phyloP scores from a whole-genome alignment of 64 coral and sea anemone species.

The Pocillopora verrucosa region DNA sequence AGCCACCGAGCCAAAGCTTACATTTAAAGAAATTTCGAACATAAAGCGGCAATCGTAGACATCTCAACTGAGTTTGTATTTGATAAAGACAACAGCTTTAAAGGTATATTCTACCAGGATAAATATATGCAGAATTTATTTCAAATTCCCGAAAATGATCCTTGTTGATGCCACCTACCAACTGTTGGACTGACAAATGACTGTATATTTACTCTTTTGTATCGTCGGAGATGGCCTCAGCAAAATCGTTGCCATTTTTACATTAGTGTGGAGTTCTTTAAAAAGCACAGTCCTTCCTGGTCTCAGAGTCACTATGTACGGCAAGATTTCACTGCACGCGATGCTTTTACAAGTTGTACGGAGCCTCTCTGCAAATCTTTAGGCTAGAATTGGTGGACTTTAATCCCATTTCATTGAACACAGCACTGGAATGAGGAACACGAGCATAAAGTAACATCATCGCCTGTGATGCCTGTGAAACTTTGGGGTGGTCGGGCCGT shows the following conservation, averaged over 20 bases:
- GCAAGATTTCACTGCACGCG: no score
- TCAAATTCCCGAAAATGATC: constrained; percentile 21
- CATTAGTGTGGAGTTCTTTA: background rate
- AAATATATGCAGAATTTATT: background rate
- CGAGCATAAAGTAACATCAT: no score
- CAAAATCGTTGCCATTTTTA: constrained; percentile 31
- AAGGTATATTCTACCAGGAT: constrained; percentile 21
- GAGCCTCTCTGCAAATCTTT: no score
- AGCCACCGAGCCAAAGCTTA: background rate
- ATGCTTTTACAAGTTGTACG: no score
- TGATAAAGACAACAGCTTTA: constrained; percentile 44
- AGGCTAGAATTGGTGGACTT: no score
- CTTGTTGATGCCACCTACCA: constrained; percentile 54
- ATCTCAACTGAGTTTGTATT: constrained; percentile 29
- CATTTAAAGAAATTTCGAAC: constrained; percentile 4
- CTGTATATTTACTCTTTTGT: constrained; percentile 36
- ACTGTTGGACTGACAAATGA: constrained; percentile 21
- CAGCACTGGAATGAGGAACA: no score
- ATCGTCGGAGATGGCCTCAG: constrained; percentile 30
- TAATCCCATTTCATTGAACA: no score
- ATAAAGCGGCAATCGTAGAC: background rate
- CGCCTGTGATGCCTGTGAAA: no score
- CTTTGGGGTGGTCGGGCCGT: no score
- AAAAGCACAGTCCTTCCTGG: constrained; percentile 9
- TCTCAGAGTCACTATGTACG: no score